These are phyloP conservation scores for Zonotrichia leucophrys DNA, from an alignment of 2,113 vertebrate genomes.

Conservation along the genomic window DNA sequence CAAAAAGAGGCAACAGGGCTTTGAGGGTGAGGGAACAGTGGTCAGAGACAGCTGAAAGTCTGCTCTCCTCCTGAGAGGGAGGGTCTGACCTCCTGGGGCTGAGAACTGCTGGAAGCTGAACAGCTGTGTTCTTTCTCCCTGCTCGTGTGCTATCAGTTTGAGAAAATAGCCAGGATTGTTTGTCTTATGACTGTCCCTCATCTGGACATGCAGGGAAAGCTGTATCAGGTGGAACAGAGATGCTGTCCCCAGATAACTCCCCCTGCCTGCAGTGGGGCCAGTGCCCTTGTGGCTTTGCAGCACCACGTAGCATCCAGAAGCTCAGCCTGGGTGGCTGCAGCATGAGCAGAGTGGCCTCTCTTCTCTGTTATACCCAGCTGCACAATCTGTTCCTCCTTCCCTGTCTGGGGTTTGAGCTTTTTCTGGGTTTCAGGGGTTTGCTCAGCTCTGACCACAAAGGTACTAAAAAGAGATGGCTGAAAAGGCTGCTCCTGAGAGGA, in stretches of 20 bases:
- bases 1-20: not conserved
- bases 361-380: not conserved
- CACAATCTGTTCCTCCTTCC: not conserved
- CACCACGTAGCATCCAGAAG: not conserved
- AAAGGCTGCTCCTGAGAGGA: not conserved
- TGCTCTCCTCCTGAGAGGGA: not conserved
- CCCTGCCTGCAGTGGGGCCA: fast-evolving
- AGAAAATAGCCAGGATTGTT: conserved; percentile 27
- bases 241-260: not conserved
- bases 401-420: not conserved
- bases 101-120: not conserved
- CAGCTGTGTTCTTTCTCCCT: conserved; percentile 3
- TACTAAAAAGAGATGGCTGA: not conserved
- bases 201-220: not conserved
- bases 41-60: not conserved
- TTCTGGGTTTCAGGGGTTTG: not conserved
- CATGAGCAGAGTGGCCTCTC: not conserved
- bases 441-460: not conserved
- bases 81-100: not conserved
- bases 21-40: not conserved
- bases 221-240: not conserved
- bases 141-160: not conserved
- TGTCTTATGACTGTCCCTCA: not conserved
- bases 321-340: not conserved
- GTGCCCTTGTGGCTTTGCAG: not conserved